Conservation (phyloP, 2,113 vertebrate genomes). For the Anarrhichthys ocellatus region DNA sequence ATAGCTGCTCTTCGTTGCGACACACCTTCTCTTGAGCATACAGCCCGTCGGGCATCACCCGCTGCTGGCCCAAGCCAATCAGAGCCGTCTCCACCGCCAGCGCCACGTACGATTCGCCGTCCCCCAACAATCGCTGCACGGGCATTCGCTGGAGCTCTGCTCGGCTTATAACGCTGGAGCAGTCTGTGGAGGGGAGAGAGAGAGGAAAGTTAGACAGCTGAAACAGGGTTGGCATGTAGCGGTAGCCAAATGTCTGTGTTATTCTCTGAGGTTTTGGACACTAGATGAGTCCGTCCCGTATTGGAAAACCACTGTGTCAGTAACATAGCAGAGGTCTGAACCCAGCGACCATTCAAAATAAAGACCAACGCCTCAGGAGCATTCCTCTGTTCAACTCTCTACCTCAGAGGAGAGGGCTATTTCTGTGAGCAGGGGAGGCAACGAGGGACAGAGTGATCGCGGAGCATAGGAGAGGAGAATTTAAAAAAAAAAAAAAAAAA, state of each 20-base stretch:
- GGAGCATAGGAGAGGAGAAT: constrained; percentile 42
- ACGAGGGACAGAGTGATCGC: constrained; percentile 27
- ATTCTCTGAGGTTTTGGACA: constrained; percentile 48
- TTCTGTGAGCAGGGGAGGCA: constrained; percentile 63
- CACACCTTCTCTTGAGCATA: constrained; percentile 98
- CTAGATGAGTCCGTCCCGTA: constrained; percentile 29
- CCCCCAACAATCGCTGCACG: constrained; percentile 92
- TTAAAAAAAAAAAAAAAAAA: constrained; percentile 13
- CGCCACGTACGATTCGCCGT: constrained; percentile 94
- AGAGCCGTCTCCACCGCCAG: constrained; percentile 96
- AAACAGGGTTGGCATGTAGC: constrained; percentile 14
- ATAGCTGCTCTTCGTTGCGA: constrained; percentile 97
- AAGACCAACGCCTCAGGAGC: constrained; percentile 53
- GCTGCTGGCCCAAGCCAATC: constrained; percentile 95
- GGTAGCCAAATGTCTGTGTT: constrained; percentile 7
- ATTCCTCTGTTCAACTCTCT: constrained; percentile 39
- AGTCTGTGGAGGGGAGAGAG: constrained; percentile 57
- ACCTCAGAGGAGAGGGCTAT: constrained; percentile 60
- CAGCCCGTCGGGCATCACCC: constrained; percentile 97
- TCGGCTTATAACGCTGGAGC: constrained; percentile 82
- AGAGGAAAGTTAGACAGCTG: background rate
- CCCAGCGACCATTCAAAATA: constrained; percentile 48
- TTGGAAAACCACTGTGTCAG: constrained; percentile 53
- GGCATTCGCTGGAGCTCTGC: constrained; percentile 92
- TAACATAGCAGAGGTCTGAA: constrained; percentile 49